Evolutionary conservation across 2,113 vertebrate genomes (phyloP).

Genomic region (Bambusicola thoracicus): DNA sequence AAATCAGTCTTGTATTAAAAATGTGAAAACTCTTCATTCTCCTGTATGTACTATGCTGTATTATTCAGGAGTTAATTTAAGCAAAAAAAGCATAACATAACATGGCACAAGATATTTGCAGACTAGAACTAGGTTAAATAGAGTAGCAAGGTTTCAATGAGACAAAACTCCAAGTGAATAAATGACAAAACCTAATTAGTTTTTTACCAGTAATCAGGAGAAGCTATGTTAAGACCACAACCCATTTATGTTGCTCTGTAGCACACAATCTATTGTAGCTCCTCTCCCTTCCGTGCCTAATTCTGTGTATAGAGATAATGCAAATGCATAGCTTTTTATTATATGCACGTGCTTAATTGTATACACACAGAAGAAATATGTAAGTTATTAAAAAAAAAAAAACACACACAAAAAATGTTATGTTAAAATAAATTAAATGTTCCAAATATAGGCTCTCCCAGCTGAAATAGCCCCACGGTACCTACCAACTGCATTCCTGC

Average conservation of each 20-base stretch:
- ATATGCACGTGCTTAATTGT: background rate
- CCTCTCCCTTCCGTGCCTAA: background rate
- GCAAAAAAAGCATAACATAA: constrained; percentile 77
- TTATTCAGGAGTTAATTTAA: constrained; percentile 82
- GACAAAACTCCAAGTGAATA: constrained; percentile 76
- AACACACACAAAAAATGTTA: background rate
- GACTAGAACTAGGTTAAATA: constrained; percentile 78
- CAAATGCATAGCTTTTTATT: background rate
- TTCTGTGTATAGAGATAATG: background rate
- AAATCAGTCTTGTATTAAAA: constrained; percentile 83
- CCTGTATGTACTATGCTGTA: constrained; percentile 68
- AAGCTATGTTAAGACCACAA: constrained; percentile 68
- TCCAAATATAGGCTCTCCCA: constrained; percentile 50
- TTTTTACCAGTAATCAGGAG: constrained; percentile 74
- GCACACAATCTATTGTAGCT: background rate
- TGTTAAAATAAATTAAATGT: constrained; percentile 16
- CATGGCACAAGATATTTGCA: constrained; percentile 76
- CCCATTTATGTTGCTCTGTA: constrained; percentile 33
- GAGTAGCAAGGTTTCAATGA: constrained; percentile 74
- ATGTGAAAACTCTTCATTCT: constrained; percentile 69
- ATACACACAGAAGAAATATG: background rate
- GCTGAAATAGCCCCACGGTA: constrained; percentile 38
- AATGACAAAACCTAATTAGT: constrained; percentile 78
- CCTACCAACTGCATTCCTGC: constrained; percentile 5
- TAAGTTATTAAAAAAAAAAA: background rate